Conservation (phyloP, 2,113 vertebrate species). For the Neolamprologus tretocephalus region DNA sequence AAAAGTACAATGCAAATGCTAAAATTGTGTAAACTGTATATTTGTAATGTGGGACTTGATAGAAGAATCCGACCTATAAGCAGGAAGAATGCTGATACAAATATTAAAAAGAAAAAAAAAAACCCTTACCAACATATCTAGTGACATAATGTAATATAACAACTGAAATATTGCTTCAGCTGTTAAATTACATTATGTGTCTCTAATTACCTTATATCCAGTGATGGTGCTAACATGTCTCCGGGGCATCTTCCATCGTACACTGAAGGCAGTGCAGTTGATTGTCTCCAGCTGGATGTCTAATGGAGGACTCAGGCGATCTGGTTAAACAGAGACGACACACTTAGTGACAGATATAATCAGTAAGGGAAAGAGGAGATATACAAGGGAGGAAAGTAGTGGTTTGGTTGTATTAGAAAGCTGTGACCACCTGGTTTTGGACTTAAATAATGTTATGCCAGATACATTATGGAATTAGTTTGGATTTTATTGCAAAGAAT, state of each 20-base stretch:
- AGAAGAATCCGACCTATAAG: neutral
- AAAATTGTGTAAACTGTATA: neutral
- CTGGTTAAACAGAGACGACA: conserved; percentile 59
- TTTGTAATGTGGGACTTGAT: neutral
- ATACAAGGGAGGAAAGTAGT: neutral
- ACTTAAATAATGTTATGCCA: neutral
- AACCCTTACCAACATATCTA: neutral
- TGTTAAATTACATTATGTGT: neutral
- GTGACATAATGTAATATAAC: neutral
- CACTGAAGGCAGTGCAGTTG: conserved; percentile 86
- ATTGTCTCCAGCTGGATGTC: conserved; percentile 80
- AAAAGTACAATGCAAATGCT: neutral
- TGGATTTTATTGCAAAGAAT: neutral
- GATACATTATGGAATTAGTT: neutral
- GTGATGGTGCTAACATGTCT: conserved; percentile 75
- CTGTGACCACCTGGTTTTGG: neutral
- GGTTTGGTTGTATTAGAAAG: neutral
- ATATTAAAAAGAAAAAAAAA: fast-evolving
- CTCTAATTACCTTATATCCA: conserved; percentile 78
- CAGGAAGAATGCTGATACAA: neutral
- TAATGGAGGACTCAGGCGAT: conserved; percentile 82
- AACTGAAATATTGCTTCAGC: neutral
- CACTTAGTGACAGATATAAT: neutral
- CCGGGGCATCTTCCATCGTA: conserved; percentile 87
- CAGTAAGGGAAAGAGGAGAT: neutral